Percentiles rank a stretch among this genome's conserved stretches.
Conservation (phyloP, 1,140 invertebrate species). For the Lordiphosa mommai region DNA sequence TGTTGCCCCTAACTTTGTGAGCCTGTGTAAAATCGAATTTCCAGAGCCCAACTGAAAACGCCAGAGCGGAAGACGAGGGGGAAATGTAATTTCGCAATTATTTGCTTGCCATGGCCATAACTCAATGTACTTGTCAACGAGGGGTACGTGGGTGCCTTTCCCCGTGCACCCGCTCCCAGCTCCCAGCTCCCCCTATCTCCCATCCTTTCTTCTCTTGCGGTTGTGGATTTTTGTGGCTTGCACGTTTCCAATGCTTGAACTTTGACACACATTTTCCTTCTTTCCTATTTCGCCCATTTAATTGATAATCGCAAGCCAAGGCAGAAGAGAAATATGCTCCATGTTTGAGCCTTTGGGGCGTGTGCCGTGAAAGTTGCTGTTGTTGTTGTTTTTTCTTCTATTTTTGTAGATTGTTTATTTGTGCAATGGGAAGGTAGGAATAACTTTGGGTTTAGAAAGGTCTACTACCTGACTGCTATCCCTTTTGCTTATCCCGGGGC, state of each 20-base stretch:
- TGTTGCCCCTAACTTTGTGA: neutral
- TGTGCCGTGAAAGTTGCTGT: slow-evolving; percentile 50
- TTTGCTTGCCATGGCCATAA: slow-evolving; percentile 72
- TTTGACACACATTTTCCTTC: slow-evolving; percentile 70
- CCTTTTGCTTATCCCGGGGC: slow-evolving; percentile 21
- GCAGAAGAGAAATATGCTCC: slow-evolving; percentile 58
- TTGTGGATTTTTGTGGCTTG: slow-evolving; percentile 50
- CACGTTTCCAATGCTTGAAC: slow-evolving; percentile 72
- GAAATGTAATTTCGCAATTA: slow-evolving; percentile 71
- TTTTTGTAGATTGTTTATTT: neutral
- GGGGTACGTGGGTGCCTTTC: slow-evolving; percentile 50
- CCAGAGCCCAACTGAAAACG: slow-evolving; percentile 10
- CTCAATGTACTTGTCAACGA: slow-evolving; percentile 56
- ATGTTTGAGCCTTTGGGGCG: slow-evolving; percentile 63
- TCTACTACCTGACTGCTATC: slow-evolving; percentile 32
- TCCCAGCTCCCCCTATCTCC: neutral
- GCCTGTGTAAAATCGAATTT: neutral
- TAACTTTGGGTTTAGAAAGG: slow-evolving; percentile 18
- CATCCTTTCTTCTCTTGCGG: slow-evolving; percentile 7
- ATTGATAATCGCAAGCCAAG: slow-evolving; percentile 66
- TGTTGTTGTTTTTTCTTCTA: slow-evolving; percentile 4
- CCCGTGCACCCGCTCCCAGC: slow-evolving; percentile 1
- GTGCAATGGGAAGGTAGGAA: slow-evolving; percentile 15
- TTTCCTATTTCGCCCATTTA: slow-evolving; percentile 29
- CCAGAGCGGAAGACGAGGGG: slow-evolving; percentile 16